A percentile compares a stretch with the other conserved stretches of the same genome.
Conservation (phyloP, 53 echinoderm and acorn worm genomes). For the Echinarachnius parma region DNA sequence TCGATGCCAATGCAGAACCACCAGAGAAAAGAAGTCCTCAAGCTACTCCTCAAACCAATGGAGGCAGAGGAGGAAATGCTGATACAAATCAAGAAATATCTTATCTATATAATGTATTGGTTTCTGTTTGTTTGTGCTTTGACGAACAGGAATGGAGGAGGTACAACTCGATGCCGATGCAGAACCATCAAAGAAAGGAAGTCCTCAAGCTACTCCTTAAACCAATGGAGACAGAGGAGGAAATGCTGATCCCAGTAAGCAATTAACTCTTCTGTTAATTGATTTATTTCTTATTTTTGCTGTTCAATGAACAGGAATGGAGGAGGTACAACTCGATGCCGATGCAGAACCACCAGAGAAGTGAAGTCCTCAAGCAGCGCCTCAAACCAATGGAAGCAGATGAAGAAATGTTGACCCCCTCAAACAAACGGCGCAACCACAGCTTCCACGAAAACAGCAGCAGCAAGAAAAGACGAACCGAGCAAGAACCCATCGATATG, state of each 20-base stretch:
- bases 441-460: slow-evolving; percentile 34
- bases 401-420: slow-evolving; percentile 7
- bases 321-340: slow-evolving; percentile 47
- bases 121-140: too few relatives aligned
- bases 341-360: slow-evolving; percentile 69
- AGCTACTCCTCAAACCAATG: slow-evolving; percentile 51
- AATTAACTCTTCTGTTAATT: too few relatives aligned
- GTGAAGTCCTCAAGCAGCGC: slow-evolving; percentile 52
- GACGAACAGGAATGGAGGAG: slow-evolving; percentile 61
- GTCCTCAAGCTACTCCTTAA: slow-evolving; percentile 52
- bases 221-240: slow-evolving; percentile 22
- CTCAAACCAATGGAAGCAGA: slow-evolving; percentile 46
- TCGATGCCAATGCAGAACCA: slow-evolving; percentile 66
- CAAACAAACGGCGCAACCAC: slow-evolving; percentile 17
- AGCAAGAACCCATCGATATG: slow-evolving; percentile 50
- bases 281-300: not conserved
- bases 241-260: slow-evolving; percentile 3
- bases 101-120: too few relatives aligned
- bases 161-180: slow-evolving; percentile 67
- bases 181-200: slow-evolving; percentile 63
- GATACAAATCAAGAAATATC: slow-evolving; percentile 12
- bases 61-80: slow-evolving; percentile 4
- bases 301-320: slow-evolving; percentile 43
- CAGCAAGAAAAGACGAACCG: slow-evolving; percentile 50
- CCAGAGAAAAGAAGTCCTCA: slow-evolving; percentile 63